These are phyloP conservation scores for Augiades crinisus DNA, from an alignment of 2,888 invertebrate genomes.

Conservation along the genomic window DNA sequence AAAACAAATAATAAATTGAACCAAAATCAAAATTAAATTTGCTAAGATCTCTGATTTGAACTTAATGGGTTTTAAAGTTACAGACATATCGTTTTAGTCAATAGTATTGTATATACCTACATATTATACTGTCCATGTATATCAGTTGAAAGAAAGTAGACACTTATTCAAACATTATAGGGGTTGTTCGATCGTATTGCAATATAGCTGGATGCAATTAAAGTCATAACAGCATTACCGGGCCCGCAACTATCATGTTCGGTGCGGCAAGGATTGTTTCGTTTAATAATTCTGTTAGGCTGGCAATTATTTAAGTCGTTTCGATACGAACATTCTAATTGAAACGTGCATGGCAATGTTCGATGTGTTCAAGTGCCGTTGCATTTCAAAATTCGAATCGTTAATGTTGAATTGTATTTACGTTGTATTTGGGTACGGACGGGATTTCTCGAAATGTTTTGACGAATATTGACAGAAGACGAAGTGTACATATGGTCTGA, in stretches of 20 bases:
- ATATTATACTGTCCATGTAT: background rate
- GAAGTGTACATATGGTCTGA: no score
- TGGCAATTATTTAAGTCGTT: constrained; percentile 29
- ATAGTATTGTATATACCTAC: no score
- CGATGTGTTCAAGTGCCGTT: background rate
- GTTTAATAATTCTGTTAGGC: constrained; percentile 28
- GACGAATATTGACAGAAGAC: no score
- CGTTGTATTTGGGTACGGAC: background rate
- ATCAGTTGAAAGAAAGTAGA: constrained; percentile 7
- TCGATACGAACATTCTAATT: constrained; percentile 25
- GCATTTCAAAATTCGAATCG: constrained; percentile 2
- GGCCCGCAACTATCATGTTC: constrained; percentile 61
- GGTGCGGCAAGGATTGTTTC: constrained; percentile 28
- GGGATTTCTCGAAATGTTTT: background rate
- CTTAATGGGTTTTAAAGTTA: no score
- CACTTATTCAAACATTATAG: constrained; percentile 13
- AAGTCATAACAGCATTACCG: constrained; percentile 31
- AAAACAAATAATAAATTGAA: no score
- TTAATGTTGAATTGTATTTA: background rate
- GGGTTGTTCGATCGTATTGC: constrained; percentile 16
- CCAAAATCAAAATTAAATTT: no score
- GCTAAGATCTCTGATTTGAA: no score
- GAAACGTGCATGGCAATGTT: constrained; percentile 13
- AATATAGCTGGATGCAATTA: constrained; percentile 26
- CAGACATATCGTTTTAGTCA: no score